Evolutionary conservation across 1,140 invertebrate species (phyloP).

Genomic region (Drosophila insularis): DNA sequence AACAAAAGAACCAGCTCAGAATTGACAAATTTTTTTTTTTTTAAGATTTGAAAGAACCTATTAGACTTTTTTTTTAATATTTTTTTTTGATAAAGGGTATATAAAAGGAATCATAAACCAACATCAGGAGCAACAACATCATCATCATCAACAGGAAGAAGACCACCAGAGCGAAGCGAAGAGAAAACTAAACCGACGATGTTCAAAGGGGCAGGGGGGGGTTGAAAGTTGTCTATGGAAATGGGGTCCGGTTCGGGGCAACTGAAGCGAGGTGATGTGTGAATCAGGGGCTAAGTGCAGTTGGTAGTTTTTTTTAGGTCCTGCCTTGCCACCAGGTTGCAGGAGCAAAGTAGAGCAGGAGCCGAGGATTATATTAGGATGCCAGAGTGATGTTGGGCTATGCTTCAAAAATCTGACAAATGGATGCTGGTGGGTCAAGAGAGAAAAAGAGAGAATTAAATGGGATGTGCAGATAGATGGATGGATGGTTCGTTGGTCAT

Average conservation of each 20-base stretch:
- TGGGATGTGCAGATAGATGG: conserved; percentile 22
- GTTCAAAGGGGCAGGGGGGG: not conserved
- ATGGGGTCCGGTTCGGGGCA: conserved; percentile 1
- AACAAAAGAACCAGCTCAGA: too few species aligned
- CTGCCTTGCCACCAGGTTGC: too few species aligned
- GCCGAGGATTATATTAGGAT: conserved; percentile 50
- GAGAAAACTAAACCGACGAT: conserved; percentile 1
- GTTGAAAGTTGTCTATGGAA: not conserved
- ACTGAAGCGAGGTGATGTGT: conserved; percentile 18
- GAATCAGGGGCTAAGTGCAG: conserved; percentile 21
- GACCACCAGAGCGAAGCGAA: conserved; percentile 4
- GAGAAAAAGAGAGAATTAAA: conserved; percentile 25
- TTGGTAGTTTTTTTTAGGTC: not conserved
- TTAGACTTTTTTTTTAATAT: too few species aligned
- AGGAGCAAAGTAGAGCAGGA: not conserved
- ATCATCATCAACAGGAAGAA: conserved; percentile 17
- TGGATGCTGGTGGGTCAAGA: conserved; percentile 36
- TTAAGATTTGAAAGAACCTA: too few species aligned
- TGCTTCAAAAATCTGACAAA: conserved; percentile 52
- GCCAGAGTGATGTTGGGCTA: conserved; percentile 44
- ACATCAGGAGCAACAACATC: conserved; percentile 18
- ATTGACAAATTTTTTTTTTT: too few species aligned
- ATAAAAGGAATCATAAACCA: not conserved
- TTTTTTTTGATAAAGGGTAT: not conserved
- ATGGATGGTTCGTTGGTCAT: conserved; percentile 9